Evolutionary conservation across 2,113 vertebrate species (phyloP).

Genomic region (Corythaeola cristata): DNA sequence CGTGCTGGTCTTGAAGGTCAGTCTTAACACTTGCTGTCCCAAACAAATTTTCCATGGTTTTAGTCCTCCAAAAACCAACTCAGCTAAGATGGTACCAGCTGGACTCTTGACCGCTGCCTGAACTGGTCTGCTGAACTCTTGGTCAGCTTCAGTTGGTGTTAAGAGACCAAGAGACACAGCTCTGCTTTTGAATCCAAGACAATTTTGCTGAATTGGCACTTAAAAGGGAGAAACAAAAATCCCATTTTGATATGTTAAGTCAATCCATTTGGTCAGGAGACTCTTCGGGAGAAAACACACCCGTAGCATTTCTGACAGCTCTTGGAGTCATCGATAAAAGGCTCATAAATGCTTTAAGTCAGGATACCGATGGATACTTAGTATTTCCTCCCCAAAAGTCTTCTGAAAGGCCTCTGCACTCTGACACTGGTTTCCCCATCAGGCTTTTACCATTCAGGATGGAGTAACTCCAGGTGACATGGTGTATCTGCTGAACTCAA

Average conservation of each 20-base stretch:
- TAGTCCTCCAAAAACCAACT: not conserved
- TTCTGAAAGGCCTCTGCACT: not conserved
- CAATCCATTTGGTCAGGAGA: not conserved
- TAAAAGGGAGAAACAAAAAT: not conserved
- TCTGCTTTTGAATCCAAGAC: not conserved
- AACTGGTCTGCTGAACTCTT: not conserved
- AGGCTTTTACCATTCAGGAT: not conserved
- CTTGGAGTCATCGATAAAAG: not conserved
- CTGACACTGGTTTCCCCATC: not conserved
- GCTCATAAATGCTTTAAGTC: not conserved
- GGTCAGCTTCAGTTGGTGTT: not conserved
- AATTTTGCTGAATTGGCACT: not conserved
- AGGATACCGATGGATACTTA: not conserved
- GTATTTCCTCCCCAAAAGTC: not conserved
- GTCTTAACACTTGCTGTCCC: not conserved
- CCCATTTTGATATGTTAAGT: not conserved
- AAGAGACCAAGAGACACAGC: not conserved
- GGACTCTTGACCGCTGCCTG: not conserved
- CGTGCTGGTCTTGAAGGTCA: not conserved
- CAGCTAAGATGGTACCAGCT: not conserved
- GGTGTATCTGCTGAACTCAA: not conserved
- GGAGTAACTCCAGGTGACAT: not conserved
- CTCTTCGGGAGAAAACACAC: not conserved
- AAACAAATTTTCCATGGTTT: not conserved
- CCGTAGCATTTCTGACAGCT: not conserved